These are phyloP conservation scores for Acleris holmiana DNA, from an alignment of 2,888 invertebrate genomes.

Conservation along the genomic window DNA sequence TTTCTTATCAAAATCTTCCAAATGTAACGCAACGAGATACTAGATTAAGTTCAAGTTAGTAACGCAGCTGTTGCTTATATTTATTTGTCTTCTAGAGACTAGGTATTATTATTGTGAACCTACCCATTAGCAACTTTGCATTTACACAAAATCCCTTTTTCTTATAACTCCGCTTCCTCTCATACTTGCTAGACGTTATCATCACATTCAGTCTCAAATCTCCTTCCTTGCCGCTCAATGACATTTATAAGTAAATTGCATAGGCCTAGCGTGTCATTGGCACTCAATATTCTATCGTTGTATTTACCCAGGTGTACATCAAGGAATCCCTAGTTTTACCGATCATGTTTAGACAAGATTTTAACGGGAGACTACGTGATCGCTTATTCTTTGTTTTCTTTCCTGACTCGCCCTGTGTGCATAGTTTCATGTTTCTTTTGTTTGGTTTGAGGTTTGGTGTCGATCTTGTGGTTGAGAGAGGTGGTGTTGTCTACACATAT, in stretches of 20 bases:
- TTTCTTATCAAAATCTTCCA: too few species aligned
- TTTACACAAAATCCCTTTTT: background rate
- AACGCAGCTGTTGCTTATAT: background rate
- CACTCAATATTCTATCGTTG: background rate
- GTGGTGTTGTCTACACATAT: too few species aligned
- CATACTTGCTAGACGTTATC: conserved; percentile 2
- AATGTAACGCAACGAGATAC: too few species aligned
- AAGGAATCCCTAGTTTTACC: conserved; percentile 36
- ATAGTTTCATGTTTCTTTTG: conserved; percentile 25
- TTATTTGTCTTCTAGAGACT: background rate
- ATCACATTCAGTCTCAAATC: too few species aligned
- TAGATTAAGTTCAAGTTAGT: too few species aligned
- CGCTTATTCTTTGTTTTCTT: conserved; percentile 46
- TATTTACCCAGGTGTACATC: conserved; percentile 40
- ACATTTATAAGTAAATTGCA: too few species aligned
- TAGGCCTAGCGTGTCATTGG: too few species aligned
- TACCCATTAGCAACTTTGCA: background rate
- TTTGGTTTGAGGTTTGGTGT: conserved; percentile 14
- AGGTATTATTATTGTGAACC: too few species aligned
- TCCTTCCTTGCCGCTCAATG: too few species aligned
- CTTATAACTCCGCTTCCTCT: conserved; percentile 7
- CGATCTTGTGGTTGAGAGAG: background rate
- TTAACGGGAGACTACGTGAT: conserved; percentile 54
- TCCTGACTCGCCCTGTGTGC: conserved; percentile 32
- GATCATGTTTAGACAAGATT: conserved; percentile 48